phyloP scores from a whole-genome alignment of 1,140 invertebrate species.

The Ditylenchus dipsaci region DNA sequence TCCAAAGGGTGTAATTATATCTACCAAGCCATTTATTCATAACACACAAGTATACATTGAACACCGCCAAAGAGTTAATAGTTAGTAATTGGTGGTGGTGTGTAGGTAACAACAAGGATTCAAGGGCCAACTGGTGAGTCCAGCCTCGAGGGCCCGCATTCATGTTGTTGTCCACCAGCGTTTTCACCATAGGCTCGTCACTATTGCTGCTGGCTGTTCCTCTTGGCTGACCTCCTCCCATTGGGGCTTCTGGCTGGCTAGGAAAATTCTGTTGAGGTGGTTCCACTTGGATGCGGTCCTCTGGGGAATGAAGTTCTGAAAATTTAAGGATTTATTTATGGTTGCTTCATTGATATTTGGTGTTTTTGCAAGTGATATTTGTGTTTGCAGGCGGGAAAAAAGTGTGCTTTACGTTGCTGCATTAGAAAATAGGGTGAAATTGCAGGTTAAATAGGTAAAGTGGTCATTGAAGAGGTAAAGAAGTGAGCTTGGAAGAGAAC shows the following conservation, averaged over 20 bases:
- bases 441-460: conserved; percentile 13
- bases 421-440: conserved; percentile 13
- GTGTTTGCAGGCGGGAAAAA: background rate
- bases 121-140: conserved; percentile 13
- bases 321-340: background rate
- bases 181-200: background rate
- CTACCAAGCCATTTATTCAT: background rate
- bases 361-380: background rate
- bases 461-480: background rate
- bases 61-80: background rate
- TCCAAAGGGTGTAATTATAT: background rate
- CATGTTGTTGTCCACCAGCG: background rate
- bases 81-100: background rate
- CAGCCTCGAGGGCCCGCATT: conserved; percentile 12
- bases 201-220: background rate
- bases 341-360: background rate
- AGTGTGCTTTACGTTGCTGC: background rate
- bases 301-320: conserved; percentile 27
- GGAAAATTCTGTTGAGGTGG: conserved; percentile 16
- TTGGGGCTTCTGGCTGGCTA: background rate
- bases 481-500: too few species aligned
- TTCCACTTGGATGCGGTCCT: conserved; percentile 33
- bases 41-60: background rate
- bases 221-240: background rate
- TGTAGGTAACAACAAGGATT: background rate